Base-by-base conservation (phyloP, 2,888 invertebrate species). In the Ctenicera cuprea region DNA sequence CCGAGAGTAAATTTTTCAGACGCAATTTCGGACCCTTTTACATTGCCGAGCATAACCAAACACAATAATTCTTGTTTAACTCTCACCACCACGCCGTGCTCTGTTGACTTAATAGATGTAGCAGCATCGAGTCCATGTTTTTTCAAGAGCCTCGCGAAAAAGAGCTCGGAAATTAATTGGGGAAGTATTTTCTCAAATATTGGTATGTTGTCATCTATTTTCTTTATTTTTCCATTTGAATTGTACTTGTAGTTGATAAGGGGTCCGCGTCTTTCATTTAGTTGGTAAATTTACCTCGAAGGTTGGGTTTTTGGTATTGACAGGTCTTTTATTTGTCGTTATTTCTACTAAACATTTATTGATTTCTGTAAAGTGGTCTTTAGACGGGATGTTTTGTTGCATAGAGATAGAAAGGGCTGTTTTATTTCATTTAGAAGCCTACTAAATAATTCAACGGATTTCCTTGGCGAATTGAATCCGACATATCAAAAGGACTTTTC, bases 21-120 rank as follows among this genome's bases (percentile, higher is more conserved):
- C n/a, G 54, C 30, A 54, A 54, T 54, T 54, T 22, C 54, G 20
- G 3, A 54, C 30, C 54, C 30, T 54, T 33, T 54, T 33, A 30
- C 33, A 48, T 22, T 50, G 12, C 33, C 30, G 4, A 20, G n/a
- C 54, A 54, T 54, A 54, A 22, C 54, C 54, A 54, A 54, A 54
- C 54, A 54, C 22, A 54, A 54, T 54, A 54, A 54, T 54, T 54
- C 54, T 54, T 30, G 18, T 50, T 50, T 50, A 50, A 54, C 54
- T 11, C 33, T 54, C 26, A 16, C 54, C 26, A 54, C 54, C 26
- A 30, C 26, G 54, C 22, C 33, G 8, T 30, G 14, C 33, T 54
- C 30, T 54, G 54, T 54, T 54, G 26, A 54, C 54, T 54, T 54
- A 54, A 54, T 54, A 54, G 54, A 54, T 54, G 54, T 54, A 54